A percentile compares a stretch with the other conserved stretches of the same genome.
These are phyloP conservation scores for Plodia interpunctella DNA, from an alignment of 1,140 invertebrate genomes.

Conservation along the genomic window DNA sequence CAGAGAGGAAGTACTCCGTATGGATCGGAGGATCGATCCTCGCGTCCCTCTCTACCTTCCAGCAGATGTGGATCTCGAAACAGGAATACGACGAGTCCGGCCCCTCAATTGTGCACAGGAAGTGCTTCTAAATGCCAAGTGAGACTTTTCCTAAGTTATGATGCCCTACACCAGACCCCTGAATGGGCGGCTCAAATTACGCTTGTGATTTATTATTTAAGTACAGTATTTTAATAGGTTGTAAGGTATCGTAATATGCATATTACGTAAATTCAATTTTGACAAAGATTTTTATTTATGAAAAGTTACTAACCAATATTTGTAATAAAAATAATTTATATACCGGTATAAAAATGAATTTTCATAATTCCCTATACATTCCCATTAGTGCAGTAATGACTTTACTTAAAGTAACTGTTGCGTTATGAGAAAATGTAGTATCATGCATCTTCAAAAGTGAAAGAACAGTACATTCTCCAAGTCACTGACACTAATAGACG, in stretches of 20 bases:
- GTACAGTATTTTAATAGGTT: constrained; percentile 72
- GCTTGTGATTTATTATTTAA: constrained; percentile 72
- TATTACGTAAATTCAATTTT: constrained; percentile 68
- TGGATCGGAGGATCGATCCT: constrained; percentile 92
- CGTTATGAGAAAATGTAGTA: not conserved
- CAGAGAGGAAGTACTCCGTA: constrained; percentile 91
- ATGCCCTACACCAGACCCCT: constrained; percentile 64
- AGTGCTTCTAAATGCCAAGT: constrained; percentile 86
- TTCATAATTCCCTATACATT: constrained; percentile 30
- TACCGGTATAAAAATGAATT: constrained; percentile 65
- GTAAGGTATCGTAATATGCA: constrained; percentile 75
- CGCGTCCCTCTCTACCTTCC: constrained; percentile 93
- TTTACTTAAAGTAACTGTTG: not conserved
- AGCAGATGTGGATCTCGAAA: constrained; percentile 95
- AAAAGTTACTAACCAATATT: constrained; percentile 67
- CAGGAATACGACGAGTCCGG: constrained; percentile 93
- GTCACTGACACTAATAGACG: constrained; percentile 4
- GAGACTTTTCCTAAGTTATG: constrained; percentile 62
- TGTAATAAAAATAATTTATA: constrained; percentile 70
- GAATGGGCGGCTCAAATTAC: constrained; percentile 64
- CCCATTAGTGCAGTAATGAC: not conserved
- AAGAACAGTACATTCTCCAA: constrained; percentile 7
- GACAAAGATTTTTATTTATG: constrained; percentile 75
- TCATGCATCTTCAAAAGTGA: constrained; percentile 5
- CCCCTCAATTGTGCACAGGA: constrained; percentile 88